Conservation (phyloP, 2,797 vertebrate genomes). For the Anguilla obscura region DNA sequence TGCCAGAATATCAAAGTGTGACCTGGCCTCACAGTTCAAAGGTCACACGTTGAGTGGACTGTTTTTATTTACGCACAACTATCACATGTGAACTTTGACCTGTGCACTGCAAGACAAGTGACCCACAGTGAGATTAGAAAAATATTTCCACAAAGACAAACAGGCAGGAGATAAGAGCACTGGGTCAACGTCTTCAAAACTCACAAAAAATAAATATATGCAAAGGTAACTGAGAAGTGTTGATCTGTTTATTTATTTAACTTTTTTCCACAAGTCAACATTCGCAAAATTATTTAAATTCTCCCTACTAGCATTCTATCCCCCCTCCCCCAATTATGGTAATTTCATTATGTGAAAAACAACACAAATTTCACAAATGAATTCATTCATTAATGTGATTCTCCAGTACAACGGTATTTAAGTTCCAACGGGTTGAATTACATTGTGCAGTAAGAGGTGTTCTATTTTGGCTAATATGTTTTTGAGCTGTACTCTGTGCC, state of each 20-base stretch:
- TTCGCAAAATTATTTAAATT: background rate
- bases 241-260: background rate
- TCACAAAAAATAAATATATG: background rate
- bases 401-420: background rate
- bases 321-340: background rate
- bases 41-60: background rate
- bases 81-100: constrained; percentile 12
- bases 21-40: constrained; percentile 9
- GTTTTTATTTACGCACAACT: background rate
- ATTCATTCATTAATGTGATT: background rate
- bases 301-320: background rate
- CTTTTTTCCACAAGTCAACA: background rate
- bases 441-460: background rate
- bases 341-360: background rate
- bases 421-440: background rate
- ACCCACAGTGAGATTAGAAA: constrained; percentile 3
- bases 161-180: background rate
- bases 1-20: background rate
- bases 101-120: background rate
- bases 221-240: background rate
- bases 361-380: background rate
- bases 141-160: constrained; percentile 3
- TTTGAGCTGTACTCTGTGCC: background rate
- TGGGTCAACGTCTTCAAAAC: constrained; percentile 2
- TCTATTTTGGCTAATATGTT: background rate